phyloP scores from a whole-genome alignment of 2,888 invertebrate genomes.

The Heliconius sara region DNA sequence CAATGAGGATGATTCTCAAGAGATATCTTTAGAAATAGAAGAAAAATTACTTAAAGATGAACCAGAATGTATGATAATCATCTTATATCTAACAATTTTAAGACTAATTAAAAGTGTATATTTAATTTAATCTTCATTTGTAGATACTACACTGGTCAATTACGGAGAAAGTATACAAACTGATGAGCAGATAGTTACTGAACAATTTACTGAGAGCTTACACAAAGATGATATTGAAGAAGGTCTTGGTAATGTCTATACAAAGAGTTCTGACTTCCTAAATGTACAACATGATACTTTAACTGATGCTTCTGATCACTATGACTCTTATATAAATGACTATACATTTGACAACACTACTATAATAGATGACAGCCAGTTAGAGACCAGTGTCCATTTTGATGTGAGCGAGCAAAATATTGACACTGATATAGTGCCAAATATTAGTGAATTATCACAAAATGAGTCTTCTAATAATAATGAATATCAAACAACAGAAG shows the following conservation, averaged over 20 bases:
- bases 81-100: background rate
- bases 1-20: conserved; percentile 78
- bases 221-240: conserved; percentile 70
- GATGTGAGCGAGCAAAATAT: conserved; percentile 53
- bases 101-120: background rate
- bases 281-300: conserved; percentile 67
- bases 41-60: conserved; percentile 79
- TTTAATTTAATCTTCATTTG: conserved; percentile 39
- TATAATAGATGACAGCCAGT: conserved; percentile 56
- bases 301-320: conserved; percentile 66
- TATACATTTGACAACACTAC: conserved; percentile 69
- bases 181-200: conserved; percentile 66
- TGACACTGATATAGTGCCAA: conserved; percentile 58
- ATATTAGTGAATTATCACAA: conserved; percentile 67
- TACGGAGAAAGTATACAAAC: conserved; percentile 69
- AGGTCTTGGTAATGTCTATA: conserved; percentile 77
- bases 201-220: conserved; percentile 65
- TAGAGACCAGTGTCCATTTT: conserved; percentile 57
- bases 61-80: conserved; percentile 68
- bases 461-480: conserved; percentile 60
- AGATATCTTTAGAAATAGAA: conserved; percentile 79
- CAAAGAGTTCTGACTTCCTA: conserved; percentile 66
- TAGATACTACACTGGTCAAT: conserved; percentile 77
- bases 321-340: conserved; percentile 73
- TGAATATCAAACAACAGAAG: conserved; percentile 72